These are phyloP conservation scores for Archips crataeganus DNA, from an alignment of 2,888 invertebrate species.

Conservation along the genomic window DNA sequence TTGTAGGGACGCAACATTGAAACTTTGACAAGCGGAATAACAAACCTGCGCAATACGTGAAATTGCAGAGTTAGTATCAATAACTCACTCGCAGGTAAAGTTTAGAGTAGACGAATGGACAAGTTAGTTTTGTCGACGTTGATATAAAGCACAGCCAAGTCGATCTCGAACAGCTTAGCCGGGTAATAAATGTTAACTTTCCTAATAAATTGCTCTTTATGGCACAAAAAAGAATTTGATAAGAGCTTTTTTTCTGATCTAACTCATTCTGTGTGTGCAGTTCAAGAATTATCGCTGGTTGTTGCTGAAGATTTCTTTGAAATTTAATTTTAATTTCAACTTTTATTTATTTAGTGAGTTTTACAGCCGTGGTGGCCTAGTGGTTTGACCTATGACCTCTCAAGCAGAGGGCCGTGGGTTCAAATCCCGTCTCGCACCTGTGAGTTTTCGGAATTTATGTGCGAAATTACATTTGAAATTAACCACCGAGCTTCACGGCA, in stretches of 20 bases:
- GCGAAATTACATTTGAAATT: too few species aligned
- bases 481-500: too few species aligned
- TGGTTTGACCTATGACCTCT: too few species aligned
- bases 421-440: too few species aligned
- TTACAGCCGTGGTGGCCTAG: too few species aligned
- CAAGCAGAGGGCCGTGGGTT: too few species aligned
- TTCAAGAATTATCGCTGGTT: background rate
- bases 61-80: background rate
- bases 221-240: constrained; percentile 7
- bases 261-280: constrained; percentile 4
- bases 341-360: background rate
- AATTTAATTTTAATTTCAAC: background rate
- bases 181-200: constrained; percentile 27
- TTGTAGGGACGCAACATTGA: too few species aligned
- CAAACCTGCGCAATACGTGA: background rate
- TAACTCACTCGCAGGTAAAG: background rate
- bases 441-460: too few species aligned
- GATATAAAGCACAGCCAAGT: background rate
- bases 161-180: constrained; percentile 8
- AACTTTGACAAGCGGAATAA: too few species aligned
- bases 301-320: background rate
- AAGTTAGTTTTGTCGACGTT: constrained; percentile 4
- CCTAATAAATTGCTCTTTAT: constrained; percentile 30
- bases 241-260: constrained; percentile 9
- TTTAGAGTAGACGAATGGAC: constrained; percentile 1